phyloP scores from a whole-genome alignment of 2,888 invertebrate genomes.

The Prosopocoilus inquinatus region DNA sequence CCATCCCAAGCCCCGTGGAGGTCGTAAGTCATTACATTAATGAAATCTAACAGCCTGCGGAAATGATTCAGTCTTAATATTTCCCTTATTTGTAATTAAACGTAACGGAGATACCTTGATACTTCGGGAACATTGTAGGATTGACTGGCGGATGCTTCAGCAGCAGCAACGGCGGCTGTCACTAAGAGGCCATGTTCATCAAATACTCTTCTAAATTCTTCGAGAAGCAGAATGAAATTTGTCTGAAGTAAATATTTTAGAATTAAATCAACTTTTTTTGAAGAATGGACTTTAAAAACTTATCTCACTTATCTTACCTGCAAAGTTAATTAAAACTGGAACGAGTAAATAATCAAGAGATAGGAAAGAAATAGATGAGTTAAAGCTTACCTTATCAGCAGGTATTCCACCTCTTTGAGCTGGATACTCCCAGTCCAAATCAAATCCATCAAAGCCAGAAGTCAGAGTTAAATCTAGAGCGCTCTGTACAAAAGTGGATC shows the following conservation, averaged over 20 bases:
- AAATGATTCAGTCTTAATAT: slow-evolving; percentile 24
- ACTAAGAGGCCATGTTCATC: slow-evolving; percentile 54
- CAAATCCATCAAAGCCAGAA: slow-evolving; percentile 67
- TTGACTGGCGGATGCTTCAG: not conserved
- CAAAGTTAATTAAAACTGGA: too few relatives aligned
- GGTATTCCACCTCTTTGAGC: slow-evolving; percentile 52
- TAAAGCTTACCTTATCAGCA: slow-evolving; percentile 36
- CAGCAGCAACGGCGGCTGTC: slow-evolving; percentile 59
- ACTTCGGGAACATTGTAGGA: slow-evolving; percentile 63
- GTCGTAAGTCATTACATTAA: slow-evolving; percentile 74
- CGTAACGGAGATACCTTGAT: slow-evolving; percentile 47
- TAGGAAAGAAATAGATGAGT: slow-evolving; percentile 25
- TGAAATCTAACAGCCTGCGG: slow-evolving; percentile 59
- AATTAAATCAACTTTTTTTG: too few relatives aligned
- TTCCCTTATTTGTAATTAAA: too few relatives aligned
- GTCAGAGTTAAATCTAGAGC: slow-evolving; percentile 54
- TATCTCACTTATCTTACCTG: too few relatives aligned
- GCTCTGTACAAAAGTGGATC: slow-evolving; percentile 58
- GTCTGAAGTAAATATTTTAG: not conserved
- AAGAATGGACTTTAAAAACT: too few relatives aligned
- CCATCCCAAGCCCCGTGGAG: slow-evolving; percentile 66
- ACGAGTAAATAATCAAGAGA: too few relatives aligned
- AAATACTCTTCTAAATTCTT: slow-evolving; percentile 56
- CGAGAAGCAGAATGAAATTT: slow-evolving; percentile 52
- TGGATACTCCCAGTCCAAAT: slow-evolving; percentile 73